phyloP scores from a whole-genome alignment of 1,140 invertebrate species.

The Bombus turneri region DNA sequence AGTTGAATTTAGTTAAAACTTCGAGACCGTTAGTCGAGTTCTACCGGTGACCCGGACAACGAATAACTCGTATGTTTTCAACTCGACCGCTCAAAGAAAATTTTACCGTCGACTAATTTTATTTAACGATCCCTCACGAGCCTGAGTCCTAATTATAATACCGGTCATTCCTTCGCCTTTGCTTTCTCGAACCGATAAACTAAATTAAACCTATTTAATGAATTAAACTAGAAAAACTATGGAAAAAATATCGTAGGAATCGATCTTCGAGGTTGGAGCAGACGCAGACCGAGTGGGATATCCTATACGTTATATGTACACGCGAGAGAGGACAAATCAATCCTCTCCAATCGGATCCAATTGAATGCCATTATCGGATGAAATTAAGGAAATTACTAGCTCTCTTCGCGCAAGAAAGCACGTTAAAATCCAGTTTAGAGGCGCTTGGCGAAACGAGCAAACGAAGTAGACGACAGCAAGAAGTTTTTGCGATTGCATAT shows the following conservation, averaged over 20 bases:
- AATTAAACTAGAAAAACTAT: no score
- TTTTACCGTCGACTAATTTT: constrained; percentile 55
- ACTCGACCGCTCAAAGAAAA: constrained; percentile 35
- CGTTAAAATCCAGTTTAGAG: constrained; percentile 10
- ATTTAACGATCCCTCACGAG: constrained; percentile 38
- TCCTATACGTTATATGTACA: neutral
- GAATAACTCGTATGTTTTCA: constrained; percentile 54
- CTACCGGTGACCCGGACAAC: constrained; percentile 16
- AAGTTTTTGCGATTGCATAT: constrained; percentile 12
- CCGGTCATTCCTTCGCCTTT: no score
- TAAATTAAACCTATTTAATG: neutral
- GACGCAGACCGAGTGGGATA: neutral
- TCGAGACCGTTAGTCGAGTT: constrained; percentile 43
- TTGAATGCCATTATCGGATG: constrained; percentile 9
- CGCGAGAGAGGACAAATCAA: neutral
- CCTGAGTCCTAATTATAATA: neutral
- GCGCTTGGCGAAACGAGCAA: neutral
- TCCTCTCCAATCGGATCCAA: neutral
- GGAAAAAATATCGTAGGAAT: neutral
- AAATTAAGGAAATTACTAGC: constrained; percentile 28
- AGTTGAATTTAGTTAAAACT: constrained; percentile 67
- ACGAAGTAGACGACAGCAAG: neutral
- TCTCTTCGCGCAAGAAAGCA: neutral
- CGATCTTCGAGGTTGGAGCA: neutral
- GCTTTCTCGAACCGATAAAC: neutral